phyloP scores from a whole-genome alignment of 1,140 invertebrate species.

The Carposina sasakii region DNA sequence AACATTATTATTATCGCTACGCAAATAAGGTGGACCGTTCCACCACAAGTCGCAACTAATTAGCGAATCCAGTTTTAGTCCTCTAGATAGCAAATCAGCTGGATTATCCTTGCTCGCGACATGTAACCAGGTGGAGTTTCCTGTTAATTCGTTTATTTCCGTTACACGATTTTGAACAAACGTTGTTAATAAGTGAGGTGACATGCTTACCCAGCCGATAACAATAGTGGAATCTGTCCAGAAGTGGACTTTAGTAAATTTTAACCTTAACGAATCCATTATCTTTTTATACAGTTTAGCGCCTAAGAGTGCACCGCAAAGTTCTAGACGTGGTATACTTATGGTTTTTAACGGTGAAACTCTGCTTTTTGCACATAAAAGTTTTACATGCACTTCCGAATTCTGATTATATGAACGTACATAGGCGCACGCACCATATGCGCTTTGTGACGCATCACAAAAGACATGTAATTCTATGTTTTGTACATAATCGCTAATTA shows the following conservation, averaged over 20 bases:
- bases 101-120: conserved; percentile 32
- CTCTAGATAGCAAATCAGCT: conserved; percentile 39
- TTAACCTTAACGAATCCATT: conserved; percentile 3
- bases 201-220: conserved; percentile 26
- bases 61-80: conserved; percentile 16
- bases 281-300: conserved; percentile 29
- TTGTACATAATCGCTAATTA: neutral
- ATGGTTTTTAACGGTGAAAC: conserved; percentile 53
- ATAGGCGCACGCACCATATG: conserved; percentile 8
- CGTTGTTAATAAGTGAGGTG: conserved; percentile 18
- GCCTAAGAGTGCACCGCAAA: conserved; percentile 48
- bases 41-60: neutral
- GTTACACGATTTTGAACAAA: conserved; percentile 41
- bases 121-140: conserved; percentile 25
- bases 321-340: conserved; percentile 61
- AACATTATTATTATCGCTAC: neutral
- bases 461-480: conserved; percentile 4
- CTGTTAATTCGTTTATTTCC: conserved; percentile 31
- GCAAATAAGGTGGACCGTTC: neutral
- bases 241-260: conserved; percentile 2
- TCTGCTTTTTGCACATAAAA: conserved; percentile 44
- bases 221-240: conserved; percentile 44
- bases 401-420: neutral
- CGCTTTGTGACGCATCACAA: conserved; percentile 3
- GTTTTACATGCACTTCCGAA: neutral